A percentile compares a stretch with the other conserved stretches of the same genome.
Evolutionary conservation across 1,140 invertebrate genomes (phyloP).

Genomic region (Panonychus citri): DNA sequence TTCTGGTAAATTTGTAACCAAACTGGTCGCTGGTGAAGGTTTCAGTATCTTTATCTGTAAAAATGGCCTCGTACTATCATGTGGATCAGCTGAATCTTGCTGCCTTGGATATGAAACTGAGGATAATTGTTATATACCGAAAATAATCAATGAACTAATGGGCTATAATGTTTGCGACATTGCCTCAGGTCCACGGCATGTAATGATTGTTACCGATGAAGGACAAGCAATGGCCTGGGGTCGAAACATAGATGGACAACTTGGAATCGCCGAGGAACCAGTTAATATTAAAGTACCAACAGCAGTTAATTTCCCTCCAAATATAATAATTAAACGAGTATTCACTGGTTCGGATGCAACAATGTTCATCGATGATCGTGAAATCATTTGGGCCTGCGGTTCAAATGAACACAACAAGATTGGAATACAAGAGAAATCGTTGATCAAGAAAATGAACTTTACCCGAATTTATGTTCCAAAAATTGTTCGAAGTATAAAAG

Average conservation of each 20-base stretch:
- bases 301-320: slow-evolving; percentile 25
- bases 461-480: not conserved
- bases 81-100: slow-evolving; percentile 37
- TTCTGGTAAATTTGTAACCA: slow-evolving; percentile 8
- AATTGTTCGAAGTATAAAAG: not conserved
- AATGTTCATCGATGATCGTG: slow-evolving; percentile 36
- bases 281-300: slow-evolving; percentile 19
- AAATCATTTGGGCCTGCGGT: slow-evolving; percentile 39
- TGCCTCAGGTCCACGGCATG: slow-evolving; percentile 38
- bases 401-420: slow-evolving; percentile 42
- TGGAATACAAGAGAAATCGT: slow-evolving; percentile 29
- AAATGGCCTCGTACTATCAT: slow-evolving; percentile 42
- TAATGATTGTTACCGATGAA: slow-evolving; percentile 34
- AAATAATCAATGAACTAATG: slow-evolving; percentile 32
- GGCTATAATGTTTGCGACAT: slow-evolving; percentile 37
- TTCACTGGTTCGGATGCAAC: slow-evolving; percentile 38
- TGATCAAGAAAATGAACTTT: not conserved
- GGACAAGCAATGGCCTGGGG: slow-evolving; percentile 45
- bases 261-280: slow-evolving; percentile 35
- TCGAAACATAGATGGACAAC: slow-evolving; percentile 32
- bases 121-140: slow-evolving; percentile 32
- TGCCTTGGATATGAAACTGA: slow-evolving; percentile 43
- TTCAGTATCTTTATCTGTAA: slow-evolving; percentile 40
- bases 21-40: slow-evolving; percentile 15
- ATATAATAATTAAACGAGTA: slow-evolving; percentile 29